Evolutionary conservation across 2,113 vertebrate genomes (phyloP), one percentile per base, ranked within the genome.

Genomic region (Callospermophilus lateralis): DNA sequence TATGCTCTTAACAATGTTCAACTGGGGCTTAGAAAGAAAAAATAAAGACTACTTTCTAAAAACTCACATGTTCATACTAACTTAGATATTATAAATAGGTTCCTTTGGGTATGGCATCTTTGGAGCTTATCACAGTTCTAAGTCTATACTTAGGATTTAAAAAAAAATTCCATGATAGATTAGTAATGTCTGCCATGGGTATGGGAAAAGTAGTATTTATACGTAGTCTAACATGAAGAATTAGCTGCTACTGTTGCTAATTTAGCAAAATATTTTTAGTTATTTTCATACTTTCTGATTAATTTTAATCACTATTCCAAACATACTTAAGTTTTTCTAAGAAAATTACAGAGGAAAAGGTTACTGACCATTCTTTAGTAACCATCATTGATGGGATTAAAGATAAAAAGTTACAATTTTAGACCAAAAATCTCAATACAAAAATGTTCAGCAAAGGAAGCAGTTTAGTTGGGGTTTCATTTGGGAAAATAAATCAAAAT

Each of bases 281-380:
- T 87, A 24, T 92, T 89, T 67, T 70, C 8, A 90, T 76, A 53
- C 3, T 3, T 95, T 67, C 22, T 51, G 45, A 53, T 90, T 74
- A 58, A 61, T 97, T 89, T 88, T 48, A 68, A 94, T 89, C 70
- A 85, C 4, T 51, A 3, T 30, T 84, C 1, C 13, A 65, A 78
- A 72, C 10, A 70, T 55, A 84, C 30, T 95, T 93, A 76, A 72
- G 28, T 92, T 95, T 84, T 95, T 20, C 16, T 89, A 61, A 93
- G 76, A 92, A 92, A 74, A 48, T 28, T 74, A 77, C 70, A 89
- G 5, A 53, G 42, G 45, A 85, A 93, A 70, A 12, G 13, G 15
- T 37, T 26, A 48, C 12, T 48, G 8, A 55, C 7, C 2, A 9
- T 93, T 93, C 58, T 90, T 45, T 90, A 58, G 37, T 88, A 68